Conservation (phyloP, 2,113 vertebrate genomes). For the Philantomba maxwellii region DNA sequence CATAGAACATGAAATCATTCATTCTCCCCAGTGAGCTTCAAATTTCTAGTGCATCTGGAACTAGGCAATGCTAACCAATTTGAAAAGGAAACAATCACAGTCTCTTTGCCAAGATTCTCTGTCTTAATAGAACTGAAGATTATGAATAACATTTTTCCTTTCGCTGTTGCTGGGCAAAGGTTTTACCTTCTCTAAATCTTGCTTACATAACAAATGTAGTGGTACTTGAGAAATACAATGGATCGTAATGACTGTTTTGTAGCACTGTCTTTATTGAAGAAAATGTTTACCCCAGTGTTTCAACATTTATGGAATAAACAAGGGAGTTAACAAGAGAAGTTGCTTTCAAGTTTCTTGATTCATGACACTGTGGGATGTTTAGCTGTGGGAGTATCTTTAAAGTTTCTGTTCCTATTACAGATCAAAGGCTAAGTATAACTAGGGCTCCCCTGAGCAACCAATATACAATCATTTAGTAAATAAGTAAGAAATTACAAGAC, state of each 20-base stretch:
- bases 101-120: conserved; percentile 35
- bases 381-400: neutral
- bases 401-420: conserved; percentile 3
- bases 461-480: conserved; percentile 14
- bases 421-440: conserved; percentile 14
- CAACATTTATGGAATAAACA: conserved; percentile 1
- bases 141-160: neutral
- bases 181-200: conserved; percentile 20
- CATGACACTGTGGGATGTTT: neutral
- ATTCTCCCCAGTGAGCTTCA: neutral
- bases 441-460: neutral
- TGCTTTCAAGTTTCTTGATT: conserved; percentile 1
- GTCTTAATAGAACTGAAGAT: conserved; percentile 12
- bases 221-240: neutral
- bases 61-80: conserved; percentile 31
- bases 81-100: conserved; percentile 62
- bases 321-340: neutral
- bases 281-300: neutral
- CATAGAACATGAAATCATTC: conserved; percentile 31
- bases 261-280: neutral
- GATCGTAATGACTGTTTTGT: neutral
- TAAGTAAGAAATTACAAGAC: conserved; percentile 21
- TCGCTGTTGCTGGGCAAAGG: neutral
- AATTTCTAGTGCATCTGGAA: conserved; percentile 14
- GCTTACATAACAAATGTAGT: neutral